Evolutionary conservation across 2,797 vertebrate genomes (phyloP).

Genomic region (Taeniopygia guttata): DNA sequence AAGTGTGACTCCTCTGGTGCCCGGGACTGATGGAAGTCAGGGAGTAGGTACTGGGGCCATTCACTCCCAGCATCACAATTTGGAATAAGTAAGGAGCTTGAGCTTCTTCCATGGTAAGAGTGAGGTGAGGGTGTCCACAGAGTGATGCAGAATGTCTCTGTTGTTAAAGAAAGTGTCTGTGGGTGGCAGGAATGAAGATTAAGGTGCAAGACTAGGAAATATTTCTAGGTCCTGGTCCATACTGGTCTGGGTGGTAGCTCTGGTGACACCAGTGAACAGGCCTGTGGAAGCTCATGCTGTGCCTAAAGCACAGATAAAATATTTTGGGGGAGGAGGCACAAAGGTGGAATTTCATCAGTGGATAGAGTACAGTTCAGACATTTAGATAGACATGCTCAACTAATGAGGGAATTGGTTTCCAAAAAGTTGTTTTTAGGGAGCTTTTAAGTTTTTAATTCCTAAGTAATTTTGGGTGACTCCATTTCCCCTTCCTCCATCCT

Average conservation of each 20-base stretch:
- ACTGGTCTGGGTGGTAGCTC: neutral
- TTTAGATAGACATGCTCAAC: neutral
- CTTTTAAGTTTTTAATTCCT: neutral
- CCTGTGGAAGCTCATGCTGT: neutral
- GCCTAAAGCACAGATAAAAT: neutral
- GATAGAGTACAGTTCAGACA: neutral
- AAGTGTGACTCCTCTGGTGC: neutral
- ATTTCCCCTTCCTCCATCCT: neutral
- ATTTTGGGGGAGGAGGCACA: neutral
- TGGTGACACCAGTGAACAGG: neutral
- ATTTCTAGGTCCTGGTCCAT: neutral
- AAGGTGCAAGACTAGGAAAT: neutral
- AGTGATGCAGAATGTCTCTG: neutral
- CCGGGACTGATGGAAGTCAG: fast-evolving
- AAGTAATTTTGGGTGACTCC: neutral
- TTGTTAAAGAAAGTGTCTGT: neutral
- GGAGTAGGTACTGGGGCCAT: fast-evolving
- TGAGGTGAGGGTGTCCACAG: neutral
- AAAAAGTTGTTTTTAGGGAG: neutral
- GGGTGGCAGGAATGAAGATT: neutral
- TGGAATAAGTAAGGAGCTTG: neutral
- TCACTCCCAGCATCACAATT: neutral
- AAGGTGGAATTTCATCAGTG: neutral
- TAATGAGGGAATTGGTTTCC: neutral
- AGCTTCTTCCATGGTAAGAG: neutral